Conservation (phyloP, 1,140 invertebrate species). For the Drosophila ogumai region DNA sequence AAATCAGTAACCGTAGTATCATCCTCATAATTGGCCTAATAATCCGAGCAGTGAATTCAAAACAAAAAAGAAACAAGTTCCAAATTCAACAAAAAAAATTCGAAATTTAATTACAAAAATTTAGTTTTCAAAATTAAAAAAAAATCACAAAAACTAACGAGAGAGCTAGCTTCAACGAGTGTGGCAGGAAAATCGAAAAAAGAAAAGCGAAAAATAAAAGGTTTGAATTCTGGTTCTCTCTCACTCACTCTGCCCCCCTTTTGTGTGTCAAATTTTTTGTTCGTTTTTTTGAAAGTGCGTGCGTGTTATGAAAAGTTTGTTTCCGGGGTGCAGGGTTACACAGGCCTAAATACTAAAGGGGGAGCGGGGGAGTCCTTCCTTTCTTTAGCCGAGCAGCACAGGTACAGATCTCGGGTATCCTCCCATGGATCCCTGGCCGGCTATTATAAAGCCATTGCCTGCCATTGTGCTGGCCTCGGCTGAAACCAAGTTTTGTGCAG, state of each 20-base stretch:
- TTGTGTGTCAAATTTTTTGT: constrained; percentile 21
- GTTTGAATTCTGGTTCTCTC: constrained; percentile 31
- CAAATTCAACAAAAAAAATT: neutral
- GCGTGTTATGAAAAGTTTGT: constrained; percentile 38
- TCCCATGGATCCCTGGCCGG: neutral
- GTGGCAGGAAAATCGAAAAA: constrained; percentile 7
- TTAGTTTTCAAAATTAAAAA: neutral
- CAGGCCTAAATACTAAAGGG: neutral
- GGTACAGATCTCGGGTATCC: constrained; percentile 12
- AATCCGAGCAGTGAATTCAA: constrained; percentile 18
- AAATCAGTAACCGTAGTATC: neutral
- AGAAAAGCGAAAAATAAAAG: constrained; percentile 11
- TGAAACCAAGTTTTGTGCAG: constrained; percentile 45
- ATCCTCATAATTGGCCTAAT: neutral
- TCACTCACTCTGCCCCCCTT: neutral
- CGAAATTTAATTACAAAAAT: neutral
- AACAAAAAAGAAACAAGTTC: neutral
- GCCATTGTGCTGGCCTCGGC: constrained; percentile 49
- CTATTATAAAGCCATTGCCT: constrained; percentile 55
- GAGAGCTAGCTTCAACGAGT: constrained; percentile 13
- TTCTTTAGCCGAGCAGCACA: neutral
- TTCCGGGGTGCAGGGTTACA: constrained; percentile 12
- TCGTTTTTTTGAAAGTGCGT: constrained; percentile 48
- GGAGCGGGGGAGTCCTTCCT: neutral
- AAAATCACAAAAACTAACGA: neutral